Evolutionary conservation across 2,113 vertebrate species (phyloP).

Genomic region (Brachyhypopomus gauderio): DNA sequence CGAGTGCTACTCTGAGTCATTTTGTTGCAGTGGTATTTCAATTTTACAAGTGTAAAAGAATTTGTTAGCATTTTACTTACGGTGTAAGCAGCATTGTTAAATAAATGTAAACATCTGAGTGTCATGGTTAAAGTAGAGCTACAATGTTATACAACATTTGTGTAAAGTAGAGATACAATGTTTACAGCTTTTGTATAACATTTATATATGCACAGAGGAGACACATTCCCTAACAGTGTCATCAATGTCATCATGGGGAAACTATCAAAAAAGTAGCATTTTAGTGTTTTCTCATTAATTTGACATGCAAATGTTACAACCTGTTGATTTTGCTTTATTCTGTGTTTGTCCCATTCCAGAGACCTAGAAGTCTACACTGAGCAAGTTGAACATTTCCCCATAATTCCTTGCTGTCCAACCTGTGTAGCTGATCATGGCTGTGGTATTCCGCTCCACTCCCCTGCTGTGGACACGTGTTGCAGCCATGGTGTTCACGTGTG

Average conservation of each 20-base stretch:
- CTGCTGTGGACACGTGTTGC: conserved; percentile 81
- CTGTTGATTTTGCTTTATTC: background rate
- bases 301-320: too few species aligned
- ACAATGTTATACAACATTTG: background rate
- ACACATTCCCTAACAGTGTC: too few species aligned
- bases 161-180: background rate
- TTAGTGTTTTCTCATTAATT: too few species aligned
- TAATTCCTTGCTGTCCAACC: conserved; percentile 9
- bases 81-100: background rate
- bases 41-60: background rate
- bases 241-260: too few species aligned
- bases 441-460: conserved; percentile 73
- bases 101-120: background rate
- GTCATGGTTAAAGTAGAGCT: background rate
- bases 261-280: too few species aligned
- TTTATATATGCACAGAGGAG: too few species aligned
- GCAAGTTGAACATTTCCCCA: background rate
- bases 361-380: background rate
- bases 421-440: conserved; percentile 67
- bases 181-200: too few species aligned
- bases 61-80: background rate
- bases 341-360: background rate
- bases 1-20: background rate
- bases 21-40: conserved; percentile 5
- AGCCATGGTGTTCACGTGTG: conserved; percentile 79